Base-by-base conservation (phyloP, 2,888 invertebrate species). In the Tetranychus truncatus region DNA sequence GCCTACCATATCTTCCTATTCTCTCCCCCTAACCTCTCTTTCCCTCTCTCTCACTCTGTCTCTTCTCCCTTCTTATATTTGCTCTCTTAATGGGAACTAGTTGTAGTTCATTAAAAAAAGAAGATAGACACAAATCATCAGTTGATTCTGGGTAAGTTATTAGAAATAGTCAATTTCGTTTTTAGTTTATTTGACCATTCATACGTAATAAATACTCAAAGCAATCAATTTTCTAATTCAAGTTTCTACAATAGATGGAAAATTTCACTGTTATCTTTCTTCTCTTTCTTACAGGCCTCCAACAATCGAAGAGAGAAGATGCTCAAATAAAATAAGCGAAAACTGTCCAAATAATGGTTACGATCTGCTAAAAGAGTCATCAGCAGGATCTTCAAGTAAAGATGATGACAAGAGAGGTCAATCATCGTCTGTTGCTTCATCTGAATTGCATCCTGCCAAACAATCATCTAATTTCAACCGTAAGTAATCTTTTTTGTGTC, bases 81-180 rank as follows among this genome's bases (percentile, higher is more conserved):
- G 11, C 21, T 69, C 21, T 24, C 20, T 69, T 72, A 73, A 76
- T 76, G 76, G 76, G 76, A 9, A 75, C 45, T 55, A 76, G 65
- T 55, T 76, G 76, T 65, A 65, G 75, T 15, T 75, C 76, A 24
- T 46, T 75, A 18, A 75, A 75, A 46, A 76, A 74, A n/a, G 74
- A 76, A 69, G 75, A 75, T 55, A 46, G 24, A 20, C 67, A 46
- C 21, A 75, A 75, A 66, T 65, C 55, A 20, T 73, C 73, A 18
- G 65, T 66, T 45, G 72, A 72, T n/a, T 72, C 72, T 46, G 45
- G 72, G 72, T 72, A 20, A 72, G 72, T 72, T 8, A 1, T 72
- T 34, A 11, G 11, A 20, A 24, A 69, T 69, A 6, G 8, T 20
- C 11, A 24, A 69, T 5, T 69, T 24, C 7, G 8, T 11, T 69